Percentiles rank a stretch among this genome's conserved stretches.
Conservation (phyloP, 2,797 vertebrate species). For the Hipposideros larvatus region DNA sequence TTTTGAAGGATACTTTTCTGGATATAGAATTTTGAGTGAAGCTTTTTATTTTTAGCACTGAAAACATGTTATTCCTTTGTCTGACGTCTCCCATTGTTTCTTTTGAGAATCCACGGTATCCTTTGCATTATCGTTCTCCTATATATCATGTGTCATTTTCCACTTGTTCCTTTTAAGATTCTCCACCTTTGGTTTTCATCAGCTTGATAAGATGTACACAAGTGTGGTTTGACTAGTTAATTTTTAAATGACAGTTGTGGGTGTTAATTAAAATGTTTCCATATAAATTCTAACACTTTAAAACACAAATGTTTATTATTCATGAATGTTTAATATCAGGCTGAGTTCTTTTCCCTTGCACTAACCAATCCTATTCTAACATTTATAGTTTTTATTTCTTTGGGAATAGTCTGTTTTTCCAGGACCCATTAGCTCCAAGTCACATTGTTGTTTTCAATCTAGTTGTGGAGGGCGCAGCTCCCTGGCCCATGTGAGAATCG, state of each 20-base stretch:
- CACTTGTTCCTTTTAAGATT: neutral
- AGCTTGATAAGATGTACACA: neutral
- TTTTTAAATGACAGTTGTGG: neutral
- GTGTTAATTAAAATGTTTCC: neutral
- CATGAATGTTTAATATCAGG: neutral
- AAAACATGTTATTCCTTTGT: neutral
- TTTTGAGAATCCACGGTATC: neutral
- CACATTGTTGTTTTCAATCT: too few relatives aligned
- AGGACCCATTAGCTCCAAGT: too few relatives aligned
- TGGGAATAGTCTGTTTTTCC: too few relatives aligned
- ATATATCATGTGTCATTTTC: neutral
- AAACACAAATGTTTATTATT: neutral
- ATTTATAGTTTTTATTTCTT: neutral
- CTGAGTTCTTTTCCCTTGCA: neutral
- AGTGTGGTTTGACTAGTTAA: neutral
- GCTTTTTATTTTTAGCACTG: neutral
- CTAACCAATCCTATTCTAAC: neutral
- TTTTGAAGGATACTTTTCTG: neutral
- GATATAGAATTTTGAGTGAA: neutral
- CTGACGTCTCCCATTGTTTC: neutral
- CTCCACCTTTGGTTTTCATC: constrained; percentile 3
- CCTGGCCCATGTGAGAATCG: too few relatives aligned
- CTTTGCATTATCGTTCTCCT: neutral
- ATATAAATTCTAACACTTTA: neutral
- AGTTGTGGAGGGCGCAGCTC: too few relatives aligned